Conservation (phyloP, 1,140 invertebrate genomes). For the Drosophila navojoa region DNA sequence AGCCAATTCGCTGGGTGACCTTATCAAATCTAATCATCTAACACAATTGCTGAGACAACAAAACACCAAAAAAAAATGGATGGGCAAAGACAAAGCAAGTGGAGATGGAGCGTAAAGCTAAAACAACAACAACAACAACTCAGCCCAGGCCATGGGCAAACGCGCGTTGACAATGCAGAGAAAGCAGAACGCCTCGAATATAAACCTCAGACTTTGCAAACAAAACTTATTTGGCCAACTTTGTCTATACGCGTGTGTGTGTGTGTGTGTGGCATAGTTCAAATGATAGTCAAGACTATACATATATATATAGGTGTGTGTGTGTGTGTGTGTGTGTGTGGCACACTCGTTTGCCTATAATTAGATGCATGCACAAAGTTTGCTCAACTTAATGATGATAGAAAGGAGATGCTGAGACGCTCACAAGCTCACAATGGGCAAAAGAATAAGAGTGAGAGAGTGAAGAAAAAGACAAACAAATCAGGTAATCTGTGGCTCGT, state of each 20-base stretch:
- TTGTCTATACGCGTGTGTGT: constrained; percentile 28
- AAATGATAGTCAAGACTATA: constrained; percentile 42
- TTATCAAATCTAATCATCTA: constrained; percentile 69
- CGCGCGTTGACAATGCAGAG: constrained; percentile 13
- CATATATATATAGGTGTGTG: not conserved
- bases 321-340: constrained; percentile 21
- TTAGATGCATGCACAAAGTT: constrained; percentile 69
- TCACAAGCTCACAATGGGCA: not conserved
- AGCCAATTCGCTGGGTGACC: constrained; percentile 13
- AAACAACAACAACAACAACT: constrained; percentile 8
- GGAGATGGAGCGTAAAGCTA: not conserved
- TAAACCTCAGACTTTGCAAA: constrained; percentile 66
- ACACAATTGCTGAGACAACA: constrained; percentile 53
- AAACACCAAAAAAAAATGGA: constrained; percentile 36
- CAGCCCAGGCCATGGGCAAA: not conserved
- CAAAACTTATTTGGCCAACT: constrained; percentile 73
- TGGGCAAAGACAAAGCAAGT: constrained; percentile 22
- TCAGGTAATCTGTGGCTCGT: not conserved
- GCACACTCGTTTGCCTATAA: constrained; percentile 61
- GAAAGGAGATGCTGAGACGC: not conserved
- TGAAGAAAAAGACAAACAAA: not conserved
- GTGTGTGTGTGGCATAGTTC: constrained; percentile 44
- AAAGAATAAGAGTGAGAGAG: not conserved
- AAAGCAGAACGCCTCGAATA: constrained; percentile 41
- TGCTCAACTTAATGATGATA: constrained; percentile 20